Percentiles rank a stretch among this genome's conserved stretches.
phyloP scores from a whole-genome alignment of 2,113 vertebrate species.

The Arizona elegans region DNA sequence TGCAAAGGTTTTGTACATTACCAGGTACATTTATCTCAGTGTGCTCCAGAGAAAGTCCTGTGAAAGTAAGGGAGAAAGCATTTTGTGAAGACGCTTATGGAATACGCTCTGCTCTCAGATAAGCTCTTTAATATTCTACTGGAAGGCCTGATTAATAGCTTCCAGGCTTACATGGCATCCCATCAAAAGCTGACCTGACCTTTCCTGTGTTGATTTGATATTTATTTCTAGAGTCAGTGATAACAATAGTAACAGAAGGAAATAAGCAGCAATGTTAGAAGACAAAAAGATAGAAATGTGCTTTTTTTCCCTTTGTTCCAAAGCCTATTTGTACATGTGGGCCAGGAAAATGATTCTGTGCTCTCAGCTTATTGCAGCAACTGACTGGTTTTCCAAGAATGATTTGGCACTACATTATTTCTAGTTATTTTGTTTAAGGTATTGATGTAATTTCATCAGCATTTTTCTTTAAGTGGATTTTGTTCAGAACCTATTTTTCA shows the following conservation, averaged over 20 bases:
- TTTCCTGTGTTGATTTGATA: background rate
- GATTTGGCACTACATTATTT: conserved; percentile 43
- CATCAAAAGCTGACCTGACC: conserved; percentile 25
- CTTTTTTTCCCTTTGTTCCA: background rate
- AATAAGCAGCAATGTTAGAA: conserved; percentile 4
- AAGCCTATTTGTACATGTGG: conserved; percentile 48
- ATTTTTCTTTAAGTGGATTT: conserved; percentile 62
- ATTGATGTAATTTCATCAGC: conserved; percentile 65
- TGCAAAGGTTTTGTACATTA: background rate
- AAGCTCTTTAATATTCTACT: conserved; percentile 24
- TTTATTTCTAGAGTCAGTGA: conserved; percentile 39
- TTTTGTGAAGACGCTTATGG: background rate
- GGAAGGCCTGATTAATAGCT: conserved; percentile 17
- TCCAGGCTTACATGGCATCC: conserved; percentile 27
- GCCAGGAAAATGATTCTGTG: conserved; percentile 30
- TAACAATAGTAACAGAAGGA: conserved; percentile 14
- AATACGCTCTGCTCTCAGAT: background rate
- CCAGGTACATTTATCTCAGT: background rate
- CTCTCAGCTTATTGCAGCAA: background rate
- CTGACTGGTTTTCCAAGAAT: conserved; percentile 35
- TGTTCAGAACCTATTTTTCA: conserved; percentile 53
- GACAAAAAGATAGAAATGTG: background rate
- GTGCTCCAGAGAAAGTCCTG: background rate
- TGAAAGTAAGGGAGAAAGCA: background rate
- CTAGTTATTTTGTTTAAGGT: conserved; percentile 53